Conservation (phyloP, 2,113 vertebrate genomes). For the Bos taurus region ARS-UCD2.0 NC_037346.1:62476001-62476500, state of each 20-base stretch:
- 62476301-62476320: not conserved
- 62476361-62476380: not conserved
- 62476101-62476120: fast-evolving
- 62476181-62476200: not conserved
- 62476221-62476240: not conserved
- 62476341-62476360: not conserved
- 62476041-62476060: fast-evolving
- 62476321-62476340: not conserved
- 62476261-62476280: not conserved
- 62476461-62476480: not conserved
- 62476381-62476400: not conserved
- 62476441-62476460: not conserved
- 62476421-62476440: not conserved
- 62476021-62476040: not conserved
- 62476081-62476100: not conserved
- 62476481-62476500: not conserved
- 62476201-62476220: not conserved
- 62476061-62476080: not conserved
- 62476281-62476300: not conserved
- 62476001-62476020: fast-evolving
- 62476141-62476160: not conserved
- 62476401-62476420: not conserved
- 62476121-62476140: not conserved
- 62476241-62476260: not conserved
- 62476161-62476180: not conserved